These are phyloP conservation scores for Anodontia alba DNA, from an alignment of 2,888 invertebrate species.

Conservation along the genomic window DNA sequence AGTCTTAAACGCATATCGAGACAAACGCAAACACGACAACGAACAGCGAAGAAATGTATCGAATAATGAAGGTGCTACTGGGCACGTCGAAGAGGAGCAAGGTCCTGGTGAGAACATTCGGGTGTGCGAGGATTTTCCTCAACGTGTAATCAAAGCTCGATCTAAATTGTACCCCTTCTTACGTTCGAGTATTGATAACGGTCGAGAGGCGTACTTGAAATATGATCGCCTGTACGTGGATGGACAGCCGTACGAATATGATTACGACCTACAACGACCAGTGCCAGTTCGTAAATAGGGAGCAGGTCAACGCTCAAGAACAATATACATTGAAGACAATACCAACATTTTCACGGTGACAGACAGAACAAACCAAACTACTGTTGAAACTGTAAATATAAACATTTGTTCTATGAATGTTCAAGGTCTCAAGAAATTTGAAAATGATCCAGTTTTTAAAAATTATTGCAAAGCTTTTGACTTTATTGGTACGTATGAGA, in stretches of 20 bases:
- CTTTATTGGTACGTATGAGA: constrained; percentile 18
- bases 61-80: background rate
- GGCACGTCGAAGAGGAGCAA: background rate
- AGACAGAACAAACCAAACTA: background rate
- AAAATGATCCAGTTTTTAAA: background rate
- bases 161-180: background rate
- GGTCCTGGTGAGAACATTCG: background rate
- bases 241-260: background rate
- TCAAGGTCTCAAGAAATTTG: constrained; percentile 21
- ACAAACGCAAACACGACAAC: background rate
- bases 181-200: background rate
- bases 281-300: background rate
- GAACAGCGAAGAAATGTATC: background rate
- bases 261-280: background rate
- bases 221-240: background rate
- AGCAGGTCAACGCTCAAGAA: background rate
- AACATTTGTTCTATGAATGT: constrained; percentile 31
- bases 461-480: constrained; percentile 6
- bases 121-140: background rate
- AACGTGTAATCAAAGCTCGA: background rate
- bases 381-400: background rate
- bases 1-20: background rate
- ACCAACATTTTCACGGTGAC: background rate
- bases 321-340: background rate
- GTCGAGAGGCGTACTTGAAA: background rate